Evolutionary conservation across 2,888 invertebrate genomes (phyloP).

Genomic region (Stenodera caucasica): DNA sequence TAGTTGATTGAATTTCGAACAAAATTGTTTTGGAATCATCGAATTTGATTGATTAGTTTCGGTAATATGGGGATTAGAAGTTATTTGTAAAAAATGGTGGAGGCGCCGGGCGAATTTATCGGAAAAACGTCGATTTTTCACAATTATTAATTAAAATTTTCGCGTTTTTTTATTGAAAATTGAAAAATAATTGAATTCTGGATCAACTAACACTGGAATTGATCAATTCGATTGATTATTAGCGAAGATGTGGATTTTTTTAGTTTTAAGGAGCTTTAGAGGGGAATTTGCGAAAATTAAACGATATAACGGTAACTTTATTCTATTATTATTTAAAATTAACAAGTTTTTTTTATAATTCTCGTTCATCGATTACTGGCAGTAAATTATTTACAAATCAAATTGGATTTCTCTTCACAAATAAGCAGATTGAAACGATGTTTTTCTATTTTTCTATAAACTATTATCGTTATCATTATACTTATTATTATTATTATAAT

Average conservation of each 20-base stretch:
- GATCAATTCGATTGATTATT: too few species aligned
- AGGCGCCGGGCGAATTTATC: not conserved
- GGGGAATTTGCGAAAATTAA: not conserved
- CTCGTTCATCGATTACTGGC: conserved; percentile 13
- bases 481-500: not conserved
- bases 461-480: not conserved
- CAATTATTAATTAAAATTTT: not conserved
- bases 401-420: too few species aligned
- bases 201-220: too few species aligned
- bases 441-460: not conserved
- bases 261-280: too few species aligned
- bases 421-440: too few species aligned
- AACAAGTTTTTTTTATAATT: not conserved
- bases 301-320: not conserved
- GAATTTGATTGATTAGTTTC: too few species aligned
- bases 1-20: too few species aligned
- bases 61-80: too few species aligned
- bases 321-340: conserved; percentile 5
- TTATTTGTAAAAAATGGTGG: not conserved
- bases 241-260: too few species aligned
- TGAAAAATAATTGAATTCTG: too few species aligned
- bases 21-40: too few species aligned
- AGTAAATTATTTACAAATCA: conserved; percentile 31
- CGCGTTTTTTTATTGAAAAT: too few species aligned
- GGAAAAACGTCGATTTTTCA: not conserved